Conservation (phyloP, 1,140 invertebrate genomes). For the Monomorium pharaonis region DNA sequence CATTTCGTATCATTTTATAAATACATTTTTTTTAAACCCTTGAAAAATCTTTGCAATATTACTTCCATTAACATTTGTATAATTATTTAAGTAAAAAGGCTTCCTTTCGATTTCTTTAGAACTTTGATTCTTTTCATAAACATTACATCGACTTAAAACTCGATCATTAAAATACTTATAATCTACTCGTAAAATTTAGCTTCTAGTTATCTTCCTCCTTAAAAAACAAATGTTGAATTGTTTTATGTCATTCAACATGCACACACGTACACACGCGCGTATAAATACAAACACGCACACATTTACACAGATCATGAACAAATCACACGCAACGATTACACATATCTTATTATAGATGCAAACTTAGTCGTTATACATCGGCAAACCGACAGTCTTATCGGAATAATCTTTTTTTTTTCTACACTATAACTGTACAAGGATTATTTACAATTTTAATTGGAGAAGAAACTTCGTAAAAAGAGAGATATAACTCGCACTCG, state of each 20-base stretch:
- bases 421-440: conserved; percentile 14
- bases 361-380: not conserved
- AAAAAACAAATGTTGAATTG: not conserved
- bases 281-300: not conserved
- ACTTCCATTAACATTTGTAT: not conserved
- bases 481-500: conserved; percentile 9
- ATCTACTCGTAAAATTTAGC: not conserved
- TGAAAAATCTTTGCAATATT: not conserved
- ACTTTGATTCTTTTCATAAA: not conserved
- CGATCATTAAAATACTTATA: not conserved
- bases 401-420: not conserved
- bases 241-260: not conserved
- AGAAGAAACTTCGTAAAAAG: not conserved
- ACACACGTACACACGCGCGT: not conserved
- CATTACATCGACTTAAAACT: not conserved
- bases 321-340: not conserved
- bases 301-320: not conserved
- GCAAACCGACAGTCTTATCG: not conserved
- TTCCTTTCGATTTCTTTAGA: not conserved
- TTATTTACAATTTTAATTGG: not conserved
- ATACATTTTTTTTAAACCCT: not conserved
- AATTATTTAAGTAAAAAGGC: not conserved
- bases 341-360: conserved; percentile 9
- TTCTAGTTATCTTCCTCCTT: not conserved
- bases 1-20: not conserved